Conservation (phyloP, 2,888 invertebrate species). For the Lomographa bimaculata region DNA sequence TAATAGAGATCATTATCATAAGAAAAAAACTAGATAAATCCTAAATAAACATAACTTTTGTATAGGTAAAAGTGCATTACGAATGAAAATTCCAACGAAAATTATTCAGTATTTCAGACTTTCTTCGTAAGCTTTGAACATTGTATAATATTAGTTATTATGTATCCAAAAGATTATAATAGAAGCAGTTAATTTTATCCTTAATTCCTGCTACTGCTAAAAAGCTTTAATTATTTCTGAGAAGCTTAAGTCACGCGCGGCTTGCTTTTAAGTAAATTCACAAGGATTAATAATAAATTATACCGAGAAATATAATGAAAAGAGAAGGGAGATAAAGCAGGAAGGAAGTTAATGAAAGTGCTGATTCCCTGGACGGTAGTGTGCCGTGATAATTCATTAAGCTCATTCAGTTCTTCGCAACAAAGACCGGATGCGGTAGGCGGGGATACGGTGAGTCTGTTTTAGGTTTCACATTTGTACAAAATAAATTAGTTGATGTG, state of each 20-base stretch:
- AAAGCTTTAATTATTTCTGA: constrained; percentile 28
- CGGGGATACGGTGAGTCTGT: constrained; percentile 28
- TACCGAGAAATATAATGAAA: constrained; percentile 35
- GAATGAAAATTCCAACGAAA: no score
- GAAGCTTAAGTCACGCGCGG: constrained; percentile 28
- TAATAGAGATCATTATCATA: no score
- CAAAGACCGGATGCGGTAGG: constrained; percentile 29
- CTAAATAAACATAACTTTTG: no score
- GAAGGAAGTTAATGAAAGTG: constrained; percentile 47
- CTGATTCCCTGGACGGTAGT: constrained; percentile 33
- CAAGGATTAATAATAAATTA: constrained; percentile 38
- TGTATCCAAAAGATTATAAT: no score
- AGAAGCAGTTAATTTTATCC: constrained; percentile 24
- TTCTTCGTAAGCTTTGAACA: no score
- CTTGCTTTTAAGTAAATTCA: constrained; percentile 35
- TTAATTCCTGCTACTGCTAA: constrained; percentile 22
- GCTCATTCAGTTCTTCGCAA: constrained; percentile 41
- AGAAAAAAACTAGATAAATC: no score
- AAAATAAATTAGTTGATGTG: no score
- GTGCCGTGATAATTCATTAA: constrained; percentile 48
- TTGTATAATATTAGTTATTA: no score
- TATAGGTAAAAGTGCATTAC: no score
- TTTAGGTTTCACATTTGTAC: constrained; percentile 41
- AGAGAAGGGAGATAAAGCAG: constrained; percentile 27
- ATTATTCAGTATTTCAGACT: no score